Conservation (phyloP, 2,113 vertebrate species). For the Ciconia maguari region DNA sequence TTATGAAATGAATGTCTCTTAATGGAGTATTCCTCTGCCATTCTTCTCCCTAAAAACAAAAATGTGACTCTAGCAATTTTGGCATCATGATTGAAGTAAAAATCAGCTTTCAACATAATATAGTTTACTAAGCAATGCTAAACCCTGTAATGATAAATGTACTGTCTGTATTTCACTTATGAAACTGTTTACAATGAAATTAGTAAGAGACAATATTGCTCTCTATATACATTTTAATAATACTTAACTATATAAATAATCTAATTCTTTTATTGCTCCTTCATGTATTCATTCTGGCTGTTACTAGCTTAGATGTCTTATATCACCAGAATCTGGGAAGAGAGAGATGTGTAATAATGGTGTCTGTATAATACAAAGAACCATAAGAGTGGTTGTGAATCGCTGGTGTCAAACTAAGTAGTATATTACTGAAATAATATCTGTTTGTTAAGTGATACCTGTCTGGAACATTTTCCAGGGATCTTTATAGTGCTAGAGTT, state of each 20-base stretch:
- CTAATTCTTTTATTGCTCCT: neutral
- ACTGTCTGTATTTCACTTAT: neutral
- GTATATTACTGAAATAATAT: neutral
- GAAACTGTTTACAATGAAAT: conserved; percentile 3
- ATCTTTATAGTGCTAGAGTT: neutral
- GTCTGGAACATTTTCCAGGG: neutral
- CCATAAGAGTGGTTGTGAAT: neutral
- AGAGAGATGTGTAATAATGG: neutral
- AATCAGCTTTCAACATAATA: neutral
- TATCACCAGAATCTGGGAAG: neutral
- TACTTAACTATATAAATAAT: neutral
- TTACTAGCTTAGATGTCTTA: neutral
- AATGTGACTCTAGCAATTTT: neutral
- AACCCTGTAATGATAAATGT: neutral
- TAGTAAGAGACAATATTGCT: neutral
- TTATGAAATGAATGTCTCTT: neutral
- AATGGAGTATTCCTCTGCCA: neutral
- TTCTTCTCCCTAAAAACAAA: neutral
- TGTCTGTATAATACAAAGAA: neutral
- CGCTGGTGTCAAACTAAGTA: neutral
- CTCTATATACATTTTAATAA: neutral
- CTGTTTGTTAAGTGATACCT: neutral
- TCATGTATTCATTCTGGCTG: neutral
- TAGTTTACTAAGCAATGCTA: neutral
- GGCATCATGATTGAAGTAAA: neutral